Evolutionary conservation across 2,797 vertebrate genomes (phyloP), one percentile per base, ranked within the genome.

Genomic region (Phataginus tetradactyla): DNA sequence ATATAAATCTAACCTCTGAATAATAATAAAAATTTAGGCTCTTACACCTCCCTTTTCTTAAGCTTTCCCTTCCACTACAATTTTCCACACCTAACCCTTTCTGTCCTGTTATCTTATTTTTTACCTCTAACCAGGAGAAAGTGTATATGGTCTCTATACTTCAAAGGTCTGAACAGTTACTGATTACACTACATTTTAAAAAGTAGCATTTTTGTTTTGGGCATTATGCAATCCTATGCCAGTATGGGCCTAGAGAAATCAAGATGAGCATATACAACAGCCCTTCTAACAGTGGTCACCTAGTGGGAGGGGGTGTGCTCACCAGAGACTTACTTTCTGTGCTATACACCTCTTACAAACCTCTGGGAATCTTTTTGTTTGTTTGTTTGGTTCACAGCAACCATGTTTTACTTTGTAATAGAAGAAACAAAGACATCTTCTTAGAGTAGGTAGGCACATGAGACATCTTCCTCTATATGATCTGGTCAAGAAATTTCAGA

Each of bases 351-450:
- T 71, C 63, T 51, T 29, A 81, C 55, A 78, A 80, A 84, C 93
- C 79, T 81, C 95, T 95, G 57, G 90, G 89, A 94, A 90, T 42
- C 45, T 71, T 23, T 39, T 23, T 45, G 39, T 72, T 27, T 74
- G 14, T 84, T 39, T 81, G 72, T 63, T 20, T 75, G 64, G 81
- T 83, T 86, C 18, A 86, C 10, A 90, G 80, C 23, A 79, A 75
- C 42, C 59, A 15, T 75, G 79, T 66, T 83, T 93, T 72, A 96
- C 78, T 93, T 61, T 88, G 75, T 83, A 61, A 81, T 1, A 86
- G 45, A 93, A 96, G 83, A 91, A 94, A 89, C 69, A 72, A 84
- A 87, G 88, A 66, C 29, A 75, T 95, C 85, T 95, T 88, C 91
- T 80, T 72, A 27, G 29, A 89, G 25, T 32, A 51, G 69, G 63